These are phyloP conservation scores for Acanthococcus lagerstroemiae DNA, from an alignment of 2,888 invertebrate species.

Conservation along the genomic window DNA sequence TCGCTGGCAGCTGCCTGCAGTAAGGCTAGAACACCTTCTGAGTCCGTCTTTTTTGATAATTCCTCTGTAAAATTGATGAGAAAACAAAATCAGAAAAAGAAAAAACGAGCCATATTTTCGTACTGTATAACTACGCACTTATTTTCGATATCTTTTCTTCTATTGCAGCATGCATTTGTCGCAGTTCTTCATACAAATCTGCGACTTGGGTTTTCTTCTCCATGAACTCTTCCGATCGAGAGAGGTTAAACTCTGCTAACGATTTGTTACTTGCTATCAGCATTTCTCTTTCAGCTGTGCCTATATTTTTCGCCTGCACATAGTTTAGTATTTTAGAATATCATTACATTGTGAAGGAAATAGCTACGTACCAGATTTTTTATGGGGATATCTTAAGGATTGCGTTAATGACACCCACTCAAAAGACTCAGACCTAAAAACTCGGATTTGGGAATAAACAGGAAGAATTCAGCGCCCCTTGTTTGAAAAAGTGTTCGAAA, in stretches of 20 bases:
- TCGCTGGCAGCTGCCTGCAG: conserved; percentile 85
- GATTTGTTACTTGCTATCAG: conserved; percentile 79
- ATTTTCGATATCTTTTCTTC: conserved; percentile 66
- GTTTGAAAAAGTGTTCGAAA: too few species aligned
- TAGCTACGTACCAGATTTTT: too few species aligned
- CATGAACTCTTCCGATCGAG: conserved; percentile 71
- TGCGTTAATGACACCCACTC: too few species aligned
- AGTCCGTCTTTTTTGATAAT: conserved; percentile 43
- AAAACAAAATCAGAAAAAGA: too few species aligned
- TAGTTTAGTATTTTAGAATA: too few species aligned
- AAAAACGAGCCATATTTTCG: not conserved
- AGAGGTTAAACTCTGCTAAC: conserved; percentile 81
- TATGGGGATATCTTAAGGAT: too few species aligned
- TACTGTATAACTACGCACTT: conserved; percentile 49
- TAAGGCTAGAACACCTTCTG: conserved; percentile 77
- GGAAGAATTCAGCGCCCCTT: too few species aligned
- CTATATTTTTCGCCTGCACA: too few species aligned
- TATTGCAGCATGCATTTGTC: conserved; percentile 55
- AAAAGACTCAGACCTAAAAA: too few species aligned
- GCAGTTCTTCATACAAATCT: conserved; percentile 57
- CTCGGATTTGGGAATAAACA: too few species aligned
- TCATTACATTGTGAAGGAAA: too few species aligned
- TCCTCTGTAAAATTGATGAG: not conserved
- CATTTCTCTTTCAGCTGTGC: conserved; percentile 81
- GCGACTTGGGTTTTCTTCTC: conserved; percentile 61